A percentile compares a stretch with the other conserved stretches of the same genome.
phyloP scores from a whole-genome alignment of 1,140 invertebrate species.

The Neomicropteryx cornuta region DNA sequence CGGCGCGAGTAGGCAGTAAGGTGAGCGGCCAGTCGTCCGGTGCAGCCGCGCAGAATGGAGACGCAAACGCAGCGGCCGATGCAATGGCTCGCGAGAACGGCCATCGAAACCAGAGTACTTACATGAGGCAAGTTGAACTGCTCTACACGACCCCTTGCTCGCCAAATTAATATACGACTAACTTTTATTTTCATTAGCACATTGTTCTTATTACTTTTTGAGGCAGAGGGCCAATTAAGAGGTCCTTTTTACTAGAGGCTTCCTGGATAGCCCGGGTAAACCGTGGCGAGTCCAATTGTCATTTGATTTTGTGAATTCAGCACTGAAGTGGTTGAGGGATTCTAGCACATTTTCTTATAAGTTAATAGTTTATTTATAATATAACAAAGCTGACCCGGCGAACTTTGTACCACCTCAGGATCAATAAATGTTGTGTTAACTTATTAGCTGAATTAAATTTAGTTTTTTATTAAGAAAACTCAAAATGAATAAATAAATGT shows the following conservation, averaged over 20 bases:
- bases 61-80: slow-evolving; percentile 30
- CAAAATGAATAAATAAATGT: too few species aligned
- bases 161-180: slow-evolving; percentile 20
- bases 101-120: slow-evolving; percentile 26
- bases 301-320: too few species aligned
- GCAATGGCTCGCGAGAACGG: slow-evolving; percentile 30
- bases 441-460: too few species aligned
- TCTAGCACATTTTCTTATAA: too few species aligned
- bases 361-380: too few species aligned
- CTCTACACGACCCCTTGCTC: slow-evolving; percentile 22
- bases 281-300: neutral
- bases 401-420: too few species aligned
- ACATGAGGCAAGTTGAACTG: slow-evolving; percentile 30
- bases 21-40: slow-evolving; percentile 26
- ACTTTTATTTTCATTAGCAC: slow-evolving; percentile 6
- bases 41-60: slow-evolving; percentile 32
- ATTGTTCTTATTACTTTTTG: too few species aligned
- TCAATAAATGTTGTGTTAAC: too few species aligned
- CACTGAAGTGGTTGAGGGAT: too few species aligned
- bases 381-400: too few species aligned
- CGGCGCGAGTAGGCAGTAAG: slow-evolving; percentile 38
- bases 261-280: slow-evolving; percentile 12
- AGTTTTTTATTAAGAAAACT: too few species aligned
- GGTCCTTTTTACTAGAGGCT: slow-evolving; percentile 14
- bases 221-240: slow-evolving; percentile 6